phyloP scores from a whole-genome alignment of 2,888 invertebrate species.

The Perizoma affinitatum region DNA sequence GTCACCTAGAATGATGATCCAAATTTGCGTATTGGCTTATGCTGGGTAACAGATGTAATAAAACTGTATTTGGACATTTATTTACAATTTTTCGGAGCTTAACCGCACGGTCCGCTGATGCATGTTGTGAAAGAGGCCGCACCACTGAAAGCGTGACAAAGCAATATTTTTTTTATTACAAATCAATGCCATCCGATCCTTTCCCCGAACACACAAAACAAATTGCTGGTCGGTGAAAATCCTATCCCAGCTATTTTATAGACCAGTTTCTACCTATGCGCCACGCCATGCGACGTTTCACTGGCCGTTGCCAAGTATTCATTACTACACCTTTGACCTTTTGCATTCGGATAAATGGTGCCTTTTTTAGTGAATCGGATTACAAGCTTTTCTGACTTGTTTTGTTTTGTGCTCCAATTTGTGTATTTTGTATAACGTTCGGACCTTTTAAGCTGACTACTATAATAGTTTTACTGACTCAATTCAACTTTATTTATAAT shows the following conservation, averaged over 20 bases:
- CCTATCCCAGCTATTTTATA: constrained; percentile 51
- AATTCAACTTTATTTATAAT: too few relatives aligned
- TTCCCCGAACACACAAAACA: constrained; percentile 65
- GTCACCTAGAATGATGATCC: constrained; percentile 10
- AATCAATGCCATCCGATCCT: constrained; percentile 68
- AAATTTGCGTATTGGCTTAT: constrained; percentile 19
- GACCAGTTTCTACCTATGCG: constrained; percentile 37
- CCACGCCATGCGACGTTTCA: constrained; percentile 42
- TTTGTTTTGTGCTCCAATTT: constrained; percentile 1
- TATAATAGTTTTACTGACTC: too few relatives aligned
- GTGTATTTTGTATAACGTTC: not conserved
- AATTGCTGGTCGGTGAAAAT: constrained; percentile 61
- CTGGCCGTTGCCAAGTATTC: constrained; percentile 44
- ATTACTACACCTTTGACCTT: constrained; percentile 37
- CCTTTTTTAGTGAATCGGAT: constrained; percentile 22
- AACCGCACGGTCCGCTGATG: constrained; percentile 44
- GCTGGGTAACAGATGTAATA: constrained; percentile 35
- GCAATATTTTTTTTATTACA: constrained; percentile 70
- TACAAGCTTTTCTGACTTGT: not conserved
- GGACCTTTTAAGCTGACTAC: not conserved
- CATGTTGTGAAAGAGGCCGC: constrained; percentile 57
- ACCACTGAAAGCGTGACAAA: constrained; percentile 67
- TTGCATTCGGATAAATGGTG: constrained; percentile 27
- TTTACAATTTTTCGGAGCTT: constrained; percentile 45
- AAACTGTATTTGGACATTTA: constrained; percentile 44